Base-by-base conservation (phyloP, 2,888 invertebrate genomes). In the Halictus ligatus region DNA sequence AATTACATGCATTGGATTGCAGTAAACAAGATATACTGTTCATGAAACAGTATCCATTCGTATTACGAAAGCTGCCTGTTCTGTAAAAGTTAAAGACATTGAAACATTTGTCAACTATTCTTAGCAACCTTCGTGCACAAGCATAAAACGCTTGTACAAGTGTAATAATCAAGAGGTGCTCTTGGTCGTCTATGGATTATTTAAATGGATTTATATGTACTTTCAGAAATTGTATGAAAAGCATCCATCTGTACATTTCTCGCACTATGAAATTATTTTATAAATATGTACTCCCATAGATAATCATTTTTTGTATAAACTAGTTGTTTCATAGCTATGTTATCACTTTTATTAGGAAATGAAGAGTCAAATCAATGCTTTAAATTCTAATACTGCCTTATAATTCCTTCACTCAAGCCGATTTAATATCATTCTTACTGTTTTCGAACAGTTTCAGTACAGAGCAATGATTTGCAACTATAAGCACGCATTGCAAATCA, bases 341-440 rank as follows among this genome's bases (percentile, higher is more conserved):
- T 48, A 48, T 35, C 58, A 43, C 35, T 43, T 25, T 78, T 48
- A 69, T 71, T 46, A n/a, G 21, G 48, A 67, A 80, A 85, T 73
- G 76, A 85, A 85, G 85, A 80, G 64, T 80, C 46, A 80, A 86
- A 74, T 73, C 46, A 35, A 73, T 73, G 67, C 69, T 76, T 81
- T 81, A 86, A 86, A 75, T 60, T 86, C 81, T 85, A 85, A 85
- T 85, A 85, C 86, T 85, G 86, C 81, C 81, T 80, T 75, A 79
- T 78, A 54, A 81, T 81, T 85, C 60, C 74, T 64, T 81, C 77
- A 46, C 40, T 46, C 74, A 86, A 86, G 64, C 77, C 40, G 74
- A 85, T 81, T 85, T 85, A 85, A 85, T 85, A 85, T 85, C 85
- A 86, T 85, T 86, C 40, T 50, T 80, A 50, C 54, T 78, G 79